Evolutionary conservation across 2,113 vertebrate genomes (phyloP).

Genomic region (Tachycineta bicolor): DNA sequence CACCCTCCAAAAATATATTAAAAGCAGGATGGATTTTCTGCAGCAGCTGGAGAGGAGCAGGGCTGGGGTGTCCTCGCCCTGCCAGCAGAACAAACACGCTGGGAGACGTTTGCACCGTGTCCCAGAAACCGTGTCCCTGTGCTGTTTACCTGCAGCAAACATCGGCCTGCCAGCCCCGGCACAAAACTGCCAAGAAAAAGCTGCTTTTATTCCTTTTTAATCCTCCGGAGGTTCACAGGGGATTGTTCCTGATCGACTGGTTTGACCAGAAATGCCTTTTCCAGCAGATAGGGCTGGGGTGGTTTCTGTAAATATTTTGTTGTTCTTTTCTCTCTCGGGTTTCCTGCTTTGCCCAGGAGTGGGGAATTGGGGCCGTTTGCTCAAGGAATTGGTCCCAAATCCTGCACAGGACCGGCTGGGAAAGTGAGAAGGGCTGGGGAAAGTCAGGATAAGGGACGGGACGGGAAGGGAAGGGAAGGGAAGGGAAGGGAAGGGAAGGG

Average conservation of each 20-base stretch:
- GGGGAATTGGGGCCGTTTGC: neutral
- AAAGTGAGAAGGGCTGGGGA: neutral
- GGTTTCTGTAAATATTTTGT: neutral
- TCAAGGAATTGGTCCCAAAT: neutral
- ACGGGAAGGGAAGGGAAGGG: neutral
- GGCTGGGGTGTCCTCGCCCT: neutral
- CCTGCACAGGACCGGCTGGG: neutral
- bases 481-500: too few species aligned
- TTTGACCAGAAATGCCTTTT: neutral
- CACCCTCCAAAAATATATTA: neutral
- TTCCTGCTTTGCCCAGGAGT: neutral
- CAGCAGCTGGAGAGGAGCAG: neutral
- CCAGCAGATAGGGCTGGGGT: neutral
- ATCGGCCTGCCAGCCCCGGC: neutral
- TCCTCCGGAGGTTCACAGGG: neutral
- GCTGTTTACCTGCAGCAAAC: slow-evolving; percentile 52
- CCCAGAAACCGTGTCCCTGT: neutral
- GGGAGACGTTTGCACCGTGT: neutral
- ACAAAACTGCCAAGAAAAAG: neutral
- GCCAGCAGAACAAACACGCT: neutral
- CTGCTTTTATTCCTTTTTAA: neutral
- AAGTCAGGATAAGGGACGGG: neutral
- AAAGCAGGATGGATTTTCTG: neutral
- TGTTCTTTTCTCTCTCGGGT: neutral
- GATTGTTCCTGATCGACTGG: neutral